These are phyloP conservation scores for Laticauda laticaudata DNA, from an alignment of 2,113 vertebrate genomes.

Conservation along the genomic window DNA sequence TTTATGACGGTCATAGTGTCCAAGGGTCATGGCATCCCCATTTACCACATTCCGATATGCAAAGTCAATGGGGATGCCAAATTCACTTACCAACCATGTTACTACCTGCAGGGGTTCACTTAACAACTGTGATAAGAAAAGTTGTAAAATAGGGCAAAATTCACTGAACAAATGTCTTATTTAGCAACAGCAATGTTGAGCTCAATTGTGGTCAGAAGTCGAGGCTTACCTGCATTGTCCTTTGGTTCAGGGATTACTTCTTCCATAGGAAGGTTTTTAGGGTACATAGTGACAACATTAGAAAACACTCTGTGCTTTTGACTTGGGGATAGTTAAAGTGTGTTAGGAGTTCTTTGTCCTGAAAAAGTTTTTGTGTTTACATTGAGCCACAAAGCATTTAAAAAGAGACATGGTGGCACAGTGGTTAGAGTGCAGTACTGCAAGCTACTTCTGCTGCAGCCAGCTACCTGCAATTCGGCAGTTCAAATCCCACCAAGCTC, in stretches of 20 bases:
- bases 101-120: no score
- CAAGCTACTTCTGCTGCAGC: no score
- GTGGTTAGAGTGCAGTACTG: no score
- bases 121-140: background rate
- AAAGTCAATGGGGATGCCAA: background rate
- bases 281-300: background rate
- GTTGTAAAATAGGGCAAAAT: background rate
- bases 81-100: background rate
- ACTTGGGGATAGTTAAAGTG: background rate
- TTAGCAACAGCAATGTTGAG: background rate
- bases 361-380: background rate
- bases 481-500: no score
- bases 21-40: accelerated
- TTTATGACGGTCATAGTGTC: background rate
- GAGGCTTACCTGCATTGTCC: background rate
- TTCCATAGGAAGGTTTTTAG: background rate
- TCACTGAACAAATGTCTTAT: background rate
- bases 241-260: background rate
- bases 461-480: no score
- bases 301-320: background rate
- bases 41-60: background rate
- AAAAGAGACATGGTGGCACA: no score
- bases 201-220: background rate
- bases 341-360: background rate
- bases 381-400: background rate